Conservation (phyloP, 2,113 vertebrate genomes). For the Syngnathus floridae region DNA sequence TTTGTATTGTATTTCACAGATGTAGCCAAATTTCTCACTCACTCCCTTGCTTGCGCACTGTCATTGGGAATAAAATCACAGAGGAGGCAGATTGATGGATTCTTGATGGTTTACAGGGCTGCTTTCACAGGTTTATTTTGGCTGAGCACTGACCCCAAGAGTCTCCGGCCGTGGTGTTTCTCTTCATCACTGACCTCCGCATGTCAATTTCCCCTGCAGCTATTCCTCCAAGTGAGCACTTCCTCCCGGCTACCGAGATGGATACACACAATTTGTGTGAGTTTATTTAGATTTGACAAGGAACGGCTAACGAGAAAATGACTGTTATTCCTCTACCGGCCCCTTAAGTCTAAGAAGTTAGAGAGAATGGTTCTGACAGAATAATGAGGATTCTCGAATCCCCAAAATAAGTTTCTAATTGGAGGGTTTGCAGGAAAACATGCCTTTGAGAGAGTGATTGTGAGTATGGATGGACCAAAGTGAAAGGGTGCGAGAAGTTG, state of each 20-base stretch:
- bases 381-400: constrained; percentile 34
- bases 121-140: constrained; percentile 51
- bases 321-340: constrained; percentile 31
- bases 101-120: constrained; percentile 40
- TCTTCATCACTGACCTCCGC: constrained; percentile 47
- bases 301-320: constrained; percentile 41
- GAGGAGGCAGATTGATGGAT: constrained; percentile 50
- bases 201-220: constrained; percentile 24
- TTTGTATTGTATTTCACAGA: constrained; percentile 52
- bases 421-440: constrained; percentile 4
- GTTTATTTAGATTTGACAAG: constrained; percentile 50
- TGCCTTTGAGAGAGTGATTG: neutral
- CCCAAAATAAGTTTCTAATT: constrained; percentile 31
- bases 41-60: constrained; percentile 11
- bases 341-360: constrained; percentile 31
- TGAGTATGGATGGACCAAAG: constrained; percentile 1
- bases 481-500: neutral
- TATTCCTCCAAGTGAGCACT: constrained; percentile 37
- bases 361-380: constrained; percentile 31
- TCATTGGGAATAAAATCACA: constrained; percentile 47
- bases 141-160: constrained; percentile 34
- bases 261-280: constrained; percentile 29
- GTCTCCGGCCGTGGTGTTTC: constrained; percentile 30
- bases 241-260: constrained; percentile 32
- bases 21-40: constrained; percentile 35